These are phyloP conservation scores for Nemotelus pantherinus DNA, from an alignment of 2,888 invertebrate species.

Conservation along the genomic window DNA sequence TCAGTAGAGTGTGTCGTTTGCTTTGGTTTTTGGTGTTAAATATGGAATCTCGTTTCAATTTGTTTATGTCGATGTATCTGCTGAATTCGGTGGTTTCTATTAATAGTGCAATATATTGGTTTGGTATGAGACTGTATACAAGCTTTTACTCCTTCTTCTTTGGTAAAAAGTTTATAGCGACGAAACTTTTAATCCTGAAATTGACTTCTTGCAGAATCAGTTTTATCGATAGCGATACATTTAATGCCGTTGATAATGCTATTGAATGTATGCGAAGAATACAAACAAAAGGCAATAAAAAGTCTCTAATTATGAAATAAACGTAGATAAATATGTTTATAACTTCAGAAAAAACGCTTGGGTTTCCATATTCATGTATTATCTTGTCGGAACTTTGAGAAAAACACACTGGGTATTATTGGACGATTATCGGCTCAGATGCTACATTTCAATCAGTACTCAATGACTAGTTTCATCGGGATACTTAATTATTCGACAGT, in stretches of 20 bases:
- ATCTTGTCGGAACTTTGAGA: neutral
- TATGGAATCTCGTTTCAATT: neutral
- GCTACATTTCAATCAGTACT: neutral
- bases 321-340: neutral
- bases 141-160: neutral
- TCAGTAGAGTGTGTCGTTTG: neutral
- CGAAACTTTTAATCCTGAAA: no score
- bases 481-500: neutral
- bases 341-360: neutral
- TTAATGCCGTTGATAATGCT: neutral
- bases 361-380: neutral
- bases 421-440: neutral
- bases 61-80: neutral
- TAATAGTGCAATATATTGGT: neutral
- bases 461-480: neutral
- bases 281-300: neutral
- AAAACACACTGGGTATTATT: neutral
- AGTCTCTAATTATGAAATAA: no score
- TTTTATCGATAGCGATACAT: neutral
- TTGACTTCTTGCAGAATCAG: neutral
- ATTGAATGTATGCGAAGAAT: conserved; percentile 1
- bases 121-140: neutral
- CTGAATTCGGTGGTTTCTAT: neutral
- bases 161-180: neutral
- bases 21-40: neutral